Conservation (phyloP, 2,797 vertebrate species). For the Pipistrellus nathusii region DNA sequence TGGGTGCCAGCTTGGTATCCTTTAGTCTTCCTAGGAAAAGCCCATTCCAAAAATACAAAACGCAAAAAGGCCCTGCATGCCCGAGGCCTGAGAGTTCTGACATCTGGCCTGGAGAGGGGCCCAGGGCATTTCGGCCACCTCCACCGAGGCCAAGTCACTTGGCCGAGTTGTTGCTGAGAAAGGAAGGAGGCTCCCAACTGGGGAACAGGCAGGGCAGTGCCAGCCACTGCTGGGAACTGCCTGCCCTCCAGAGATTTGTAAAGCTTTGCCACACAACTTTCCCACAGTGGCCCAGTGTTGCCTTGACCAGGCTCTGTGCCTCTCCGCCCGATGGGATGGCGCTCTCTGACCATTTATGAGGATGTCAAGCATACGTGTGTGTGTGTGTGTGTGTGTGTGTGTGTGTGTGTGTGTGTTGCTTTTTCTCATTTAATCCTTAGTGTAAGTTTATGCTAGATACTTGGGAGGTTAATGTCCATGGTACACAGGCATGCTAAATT, state of each 20-base stretch:
- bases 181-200: neutral
- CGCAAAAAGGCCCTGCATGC: neutral
- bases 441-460: too few species aligned
- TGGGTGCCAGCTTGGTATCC: conserved; percentile 32
- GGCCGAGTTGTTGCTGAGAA: conserved; percentile 18
- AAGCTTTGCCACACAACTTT: conserved; percentile 16
- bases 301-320: neutral
- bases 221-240: conserved; percentile 43
- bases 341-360: neutral
- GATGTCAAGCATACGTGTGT: neutral
- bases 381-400: too few species aligned
- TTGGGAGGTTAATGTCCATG: too few species aligned
- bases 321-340: neutral
- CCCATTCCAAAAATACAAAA: conserved; percentile 41
- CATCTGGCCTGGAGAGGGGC: conserved; percentile 30
- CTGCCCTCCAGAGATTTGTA: neutral
- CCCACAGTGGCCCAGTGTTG: neutral
- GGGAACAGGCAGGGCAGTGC: neutral
- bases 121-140: neutral
- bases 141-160: conserved; percentile 21
- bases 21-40: conserved; percentile 37
- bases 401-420: neutral
- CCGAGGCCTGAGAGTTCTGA: conserved; percentile 4
- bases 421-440: neutral
- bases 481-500: too few species aligned